Evolutionary conservation across 2,888 invertebrate genomes (phyloP).

Genomic region (Epicampocera succincta): DNA sequence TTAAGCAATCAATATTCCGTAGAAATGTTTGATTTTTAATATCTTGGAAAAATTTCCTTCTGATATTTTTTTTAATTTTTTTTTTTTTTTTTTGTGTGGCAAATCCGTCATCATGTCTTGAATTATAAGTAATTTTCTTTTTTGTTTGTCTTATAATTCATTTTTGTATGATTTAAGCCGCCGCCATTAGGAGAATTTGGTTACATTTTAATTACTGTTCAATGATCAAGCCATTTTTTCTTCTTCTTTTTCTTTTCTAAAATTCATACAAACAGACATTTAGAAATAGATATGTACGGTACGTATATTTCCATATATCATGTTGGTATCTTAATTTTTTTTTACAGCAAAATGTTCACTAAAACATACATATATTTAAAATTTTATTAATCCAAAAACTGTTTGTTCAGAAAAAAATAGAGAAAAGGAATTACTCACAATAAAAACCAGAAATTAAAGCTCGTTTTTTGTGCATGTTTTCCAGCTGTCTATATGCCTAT

Average conservation of each 20-base stretch:
- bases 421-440: too few relatives aligned
- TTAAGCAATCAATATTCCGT: slow-evolving; percentile 72
- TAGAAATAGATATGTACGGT: too few relatives aligned
- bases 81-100: slow-evolving; percentile 42
- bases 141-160: slow-evolving; percentile 13
- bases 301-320: too few relatives aligned
- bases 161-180: slow-evolving; percentile 41
- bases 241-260: background rate
- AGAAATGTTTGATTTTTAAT: slow-evolving; percentile 3
- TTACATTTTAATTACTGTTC: slow-evolving; percentile 80
- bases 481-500: too few relatives aligned
- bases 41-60: background rate
- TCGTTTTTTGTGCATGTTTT: too few relatives aligned
- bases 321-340: too few relatives aligned
- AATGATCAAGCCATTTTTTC: slow-evolving; percentile 73
- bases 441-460: too few relatives aligned
- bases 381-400: too few relatives aligned
- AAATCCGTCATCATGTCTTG: slow-evolving; percentile 67
- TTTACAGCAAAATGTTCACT: too few relatives aligned
- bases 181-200: slow-evolving; percentile 43
- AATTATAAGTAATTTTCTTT: slow-evolving; percentile 30
- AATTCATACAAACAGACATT: too few relatives aligned
- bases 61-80: slow-evolving; percentile 19
- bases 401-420: too few relatives aligned
- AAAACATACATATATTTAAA: too few relatives aligned